These are phyloP conservation scores for Ormia ochracea DNA, from an alignment of 2,888 invertebrate genomes.

Conservation along the genomic window DNA sequence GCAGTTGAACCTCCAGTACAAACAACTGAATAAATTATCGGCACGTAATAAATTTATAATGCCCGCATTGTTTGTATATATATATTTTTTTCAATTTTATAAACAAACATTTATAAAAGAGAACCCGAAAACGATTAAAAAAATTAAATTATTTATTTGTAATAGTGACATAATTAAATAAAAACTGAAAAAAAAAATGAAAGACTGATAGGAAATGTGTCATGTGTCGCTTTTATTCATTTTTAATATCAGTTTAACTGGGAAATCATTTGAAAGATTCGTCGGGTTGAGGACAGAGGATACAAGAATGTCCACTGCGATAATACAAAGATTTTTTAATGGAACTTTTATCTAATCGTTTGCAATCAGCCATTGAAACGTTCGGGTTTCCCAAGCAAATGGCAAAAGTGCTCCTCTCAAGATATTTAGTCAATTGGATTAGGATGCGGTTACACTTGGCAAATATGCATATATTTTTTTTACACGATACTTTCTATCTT, in stretches of 20 bases:
- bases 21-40: neutral
- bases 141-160: conserved; percentile 9
- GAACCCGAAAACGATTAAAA: neutral
- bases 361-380: too few relatives aligned
- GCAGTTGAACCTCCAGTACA: neutral
- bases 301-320: too few relatives aligned
- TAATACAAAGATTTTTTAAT: too few relatives aligned
- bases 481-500: conserved; percentile 9
- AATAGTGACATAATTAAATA: conserved; percentile 20
- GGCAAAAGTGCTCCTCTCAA: too few relatives aligned
- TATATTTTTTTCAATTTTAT: neutral
- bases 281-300: too few relatives aligned
- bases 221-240: neutral
- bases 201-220: neutral
- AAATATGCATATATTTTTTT: too few relatives aligned
- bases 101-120: conserved; percentile 10
- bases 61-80: neutral
- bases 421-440: too few relatives aligned
- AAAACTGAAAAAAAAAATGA: neutral
- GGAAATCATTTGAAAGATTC: too few relatives aligned
- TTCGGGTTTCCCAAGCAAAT: too few relatives aligned
- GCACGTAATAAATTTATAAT: neutral
- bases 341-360: too few relatives aligned
- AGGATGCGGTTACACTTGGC: too few relatives aligned
- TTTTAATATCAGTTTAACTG: too few relatives aligned